These are phyloP conservation scores for Celastrina argiolus DNA, from an alignment of 2,888 invertebrate genomes.

Conservation along the genomic window DNA sequence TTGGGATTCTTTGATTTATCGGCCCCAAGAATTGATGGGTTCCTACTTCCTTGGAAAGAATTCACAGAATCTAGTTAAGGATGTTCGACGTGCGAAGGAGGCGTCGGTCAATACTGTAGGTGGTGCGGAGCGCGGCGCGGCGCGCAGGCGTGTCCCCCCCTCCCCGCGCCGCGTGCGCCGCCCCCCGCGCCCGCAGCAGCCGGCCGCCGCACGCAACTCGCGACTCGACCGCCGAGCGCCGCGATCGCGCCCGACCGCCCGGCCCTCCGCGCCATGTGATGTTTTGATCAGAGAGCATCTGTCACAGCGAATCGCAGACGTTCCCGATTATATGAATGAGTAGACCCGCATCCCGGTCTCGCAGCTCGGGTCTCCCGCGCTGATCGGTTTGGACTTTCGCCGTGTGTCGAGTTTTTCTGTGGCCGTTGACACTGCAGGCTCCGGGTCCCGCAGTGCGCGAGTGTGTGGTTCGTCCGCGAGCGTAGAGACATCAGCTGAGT, in stretches of 20 bases:
- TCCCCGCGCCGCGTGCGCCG: constrained; percentile 37
- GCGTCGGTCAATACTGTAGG: constrained; percentile 77
- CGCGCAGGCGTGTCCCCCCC: constrained; percentile 53
- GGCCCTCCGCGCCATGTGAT: constrained; percentile 68
- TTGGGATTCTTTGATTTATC: constrained; percentile 11
- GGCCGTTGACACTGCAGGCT: constrained; percentile 76
- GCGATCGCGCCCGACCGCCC: constrained; percentile 65
- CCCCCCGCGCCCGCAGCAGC: constrained; percentile 42
- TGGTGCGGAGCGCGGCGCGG: constrained; percentile 72
- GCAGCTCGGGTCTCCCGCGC: neutral
- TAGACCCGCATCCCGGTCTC: constrained; percentile 38
- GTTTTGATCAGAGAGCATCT: constrained; percentile 66
- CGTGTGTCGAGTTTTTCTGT: constrained; percentile 69
- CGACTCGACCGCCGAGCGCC: constrained; percentile 72
- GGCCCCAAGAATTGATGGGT: constrained; percentile 59
- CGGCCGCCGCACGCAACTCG: constrained; percentile 71
- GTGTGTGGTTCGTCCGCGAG: constrained; percentile 74
- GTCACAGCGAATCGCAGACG: constrained; percentile 50
- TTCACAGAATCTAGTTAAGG: constrained; percentile 73
- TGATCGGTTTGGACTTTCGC: constrained; percentile 49
- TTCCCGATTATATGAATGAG: constrained; percentile 54
- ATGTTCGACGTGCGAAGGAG: constrained; percentile 75
- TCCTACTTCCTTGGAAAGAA: constrained; percentile 73
- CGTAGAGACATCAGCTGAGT: constrained; percentile 69
- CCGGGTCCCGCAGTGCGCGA: constrained; percentile 75